phyloP scores from a whole-genome alignment of 2,797 vertebrate species.

The Gallinago nigripennis region DNA sequence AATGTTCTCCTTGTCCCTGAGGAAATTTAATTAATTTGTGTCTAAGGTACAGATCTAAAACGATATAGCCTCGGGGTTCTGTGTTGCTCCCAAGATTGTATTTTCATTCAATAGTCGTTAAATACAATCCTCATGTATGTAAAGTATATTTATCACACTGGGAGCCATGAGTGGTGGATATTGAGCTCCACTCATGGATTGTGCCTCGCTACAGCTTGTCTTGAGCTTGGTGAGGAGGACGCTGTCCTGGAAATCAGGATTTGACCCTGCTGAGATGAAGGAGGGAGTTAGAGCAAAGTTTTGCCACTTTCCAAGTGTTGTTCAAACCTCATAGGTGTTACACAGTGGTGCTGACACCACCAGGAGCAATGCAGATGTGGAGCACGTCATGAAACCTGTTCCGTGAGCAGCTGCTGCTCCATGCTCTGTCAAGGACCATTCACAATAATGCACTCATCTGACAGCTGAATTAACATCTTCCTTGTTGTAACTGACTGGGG shows the following conservation, averaged over 20 bases:
- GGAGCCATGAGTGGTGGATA: not conserved
- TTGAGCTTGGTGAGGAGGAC: not conserved
- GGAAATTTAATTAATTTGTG: not conserved
- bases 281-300: not conserved
- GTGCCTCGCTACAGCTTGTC: not conserved
- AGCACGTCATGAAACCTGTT: not conserved
- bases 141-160: not conserved
- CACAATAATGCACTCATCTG: not conserved
- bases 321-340: not conserved
- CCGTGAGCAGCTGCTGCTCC: not conserved
- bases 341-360: not conserved
- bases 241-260: not conserved
- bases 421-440: not conserved
- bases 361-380: not conserved
- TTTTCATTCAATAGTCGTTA: not conserved
- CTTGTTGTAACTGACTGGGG: not conserved
- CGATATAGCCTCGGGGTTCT: not conserved
- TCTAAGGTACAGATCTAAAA: not conserved
- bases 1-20: not conserved
- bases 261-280: not conserved
- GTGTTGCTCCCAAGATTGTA: not conserved
- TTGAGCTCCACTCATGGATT: not conserved
- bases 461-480: not conserved
- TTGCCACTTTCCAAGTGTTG: not conserved
- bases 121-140: not conserved